These are phyloP conservation scores for Macrotrachela quadricornifera DNA, from an alignment of 1,140 invertebrate species.

Conservation along the genomic window DNA sequence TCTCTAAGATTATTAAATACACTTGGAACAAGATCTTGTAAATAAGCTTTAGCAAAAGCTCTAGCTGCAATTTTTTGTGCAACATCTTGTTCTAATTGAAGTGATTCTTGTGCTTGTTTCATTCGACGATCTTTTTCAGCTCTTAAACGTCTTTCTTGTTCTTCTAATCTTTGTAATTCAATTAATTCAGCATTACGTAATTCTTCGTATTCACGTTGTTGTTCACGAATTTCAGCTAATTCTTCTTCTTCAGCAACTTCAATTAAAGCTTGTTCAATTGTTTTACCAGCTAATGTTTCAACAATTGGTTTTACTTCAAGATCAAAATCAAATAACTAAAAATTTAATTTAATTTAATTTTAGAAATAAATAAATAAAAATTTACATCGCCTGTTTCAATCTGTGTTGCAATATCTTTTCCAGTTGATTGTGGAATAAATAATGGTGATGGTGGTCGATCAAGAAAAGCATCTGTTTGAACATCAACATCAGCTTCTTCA, in stretches of 20 bases:
- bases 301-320: conserved; percentile 61
- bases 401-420: conserved; percentile 55
- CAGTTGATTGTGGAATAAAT: conserved; percentile 51
- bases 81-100: conserved; percentile 43
- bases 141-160: conserved; percentile 39
- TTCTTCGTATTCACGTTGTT: conserved; percentile 51
- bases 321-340: conserved; percentile 50
- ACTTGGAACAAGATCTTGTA: conserved; percentile 55
- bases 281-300: conserved; percentile 63
- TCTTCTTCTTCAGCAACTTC: conserved; percentile 42
- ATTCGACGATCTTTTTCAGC: conserved; percentile 18
- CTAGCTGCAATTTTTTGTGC: conserved; percentile 56
- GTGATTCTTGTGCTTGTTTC: conserved; percentile 36
- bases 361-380: conserved; percentile 10
- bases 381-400: conserved; percentile 62
- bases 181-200: conserved; percentile 50
- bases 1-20: conserved; percentile 54
- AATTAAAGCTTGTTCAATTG: conserved; percentile 57
- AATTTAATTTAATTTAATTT: neutral
- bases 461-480: conserved; percentile 62
- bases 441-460: conserved; percentile 49
- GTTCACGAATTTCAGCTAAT: conserved; percentile 45
- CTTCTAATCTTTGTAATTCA: conserved; percentile 48
- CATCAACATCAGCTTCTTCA: conserved; percentile 44
- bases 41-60: conserved; percentile 55